A percentile compares a stretch with the other conserved stretches of the same genome.
Evolutionary conservation across 2,113 vertebrate genomes (phyloP).

Genomic region (Bostrychus sinensis): DNA sequence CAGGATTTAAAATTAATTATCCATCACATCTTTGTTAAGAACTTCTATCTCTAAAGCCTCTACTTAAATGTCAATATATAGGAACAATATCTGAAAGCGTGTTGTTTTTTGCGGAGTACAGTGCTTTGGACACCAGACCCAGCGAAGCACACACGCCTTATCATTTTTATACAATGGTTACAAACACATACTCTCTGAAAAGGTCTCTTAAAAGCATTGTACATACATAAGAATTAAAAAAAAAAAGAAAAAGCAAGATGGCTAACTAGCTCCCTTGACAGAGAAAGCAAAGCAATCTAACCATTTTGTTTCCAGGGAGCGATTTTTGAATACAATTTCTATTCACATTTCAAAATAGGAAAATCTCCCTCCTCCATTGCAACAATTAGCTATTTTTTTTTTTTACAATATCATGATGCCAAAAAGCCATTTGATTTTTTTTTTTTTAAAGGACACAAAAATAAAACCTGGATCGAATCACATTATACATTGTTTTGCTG

Average conservation of each 20-base stretch:
- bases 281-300: slow-evolving; percentile 41
- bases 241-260: slow-evolving; percentile 30
- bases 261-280: slow-evolving; percentile 33
- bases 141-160: slow-evolving; percentile 9
- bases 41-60: slow-evolving; percentile 61
- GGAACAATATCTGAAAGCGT: slow-evolving; percentile 34
- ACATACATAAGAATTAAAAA: slow-evolving; percentile 47
- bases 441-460: slow-evolving; percentile 39
- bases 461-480: slow-evolving; percentile 63
- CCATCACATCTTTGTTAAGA: slow-evolving; percentile 63
- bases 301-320: background rate
- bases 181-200: slow-evolving; percentile 55
- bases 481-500: slow-evolving; percentile 64
- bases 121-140: slow-evolving; percentile 10
- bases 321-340: slow-evolving; percentile 22
- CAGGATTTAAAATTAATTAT: slow-evolving; percentile 49
- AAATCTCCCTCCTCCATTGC: slow-evolving; percentile 48
- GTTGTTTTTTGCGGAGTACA: slow-evolving; percentile 23
- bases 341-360: slow-evolving; percentile 67
- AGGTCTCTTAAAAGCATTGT: slow-evolving; percentile 46
- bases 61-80: slow-evolving; percentile 62
- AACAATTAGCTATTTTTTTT: slow-evolving; percentile 20
- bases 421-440: slow-evolving; percentile 41
- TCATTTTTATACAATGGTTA: slow-evolving; percentile 59
- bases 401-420: slow-evolving; percentile 42